These are phyloP conservation scores for Prosapia bicincta DNA, from an alignment of 2,888 invertebrate species.

Conservation along the genomic window DNA sequence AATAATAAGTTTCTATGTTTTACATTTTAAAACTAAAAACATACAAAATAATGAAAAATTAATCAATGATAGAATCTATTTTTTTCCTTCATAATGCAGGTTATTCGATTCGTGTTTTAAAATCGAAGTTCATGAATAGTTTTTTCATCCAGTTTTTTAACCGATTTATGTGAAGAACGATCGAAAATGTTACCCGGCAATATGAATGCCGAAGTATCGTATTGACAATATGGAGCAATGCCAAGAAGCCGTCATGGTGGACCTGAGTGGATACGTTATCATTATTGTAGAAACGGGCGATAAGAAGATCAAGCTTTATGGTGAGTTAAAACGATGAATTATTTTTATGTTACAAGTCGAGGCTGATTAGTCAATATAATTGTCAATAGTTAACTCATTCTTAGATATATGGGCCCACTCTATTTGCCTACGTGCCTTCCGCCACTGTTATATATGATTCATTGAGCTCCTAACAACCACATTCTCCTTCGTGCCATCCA, in stretches of 20 bases:
- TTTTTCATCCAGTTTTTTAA: background rate
- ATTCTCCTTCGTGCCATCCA: too few species aligned
- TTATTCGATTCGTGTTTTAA: background rate
- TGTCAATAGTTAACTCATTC: too few species aligned
- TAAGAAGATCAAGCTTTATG: constrained; percentile 90
- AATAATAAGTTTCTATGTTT: background rate
- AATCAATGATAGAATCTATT: background rate
- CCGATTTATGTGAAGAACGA: background rate
- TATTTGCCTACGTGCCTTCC: too few species aligned
- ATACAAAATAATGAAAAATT: background rate
- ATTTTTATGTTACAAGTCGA: too few species aligned
- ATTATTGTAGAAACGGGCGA: constrained; percentile 92
- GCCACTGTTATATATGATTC: too few species aligned
- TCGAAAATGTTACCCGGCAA: background rate
- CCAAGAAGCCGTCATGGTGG: constrained; percentile 58
- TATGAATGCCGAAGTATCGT: background rate
- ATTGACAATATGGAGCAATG: constrained; percentile 24
- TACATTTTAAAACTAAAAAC: background rate
- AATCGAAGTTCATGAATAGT: background rate
- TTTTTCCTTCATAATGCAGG: background rate
- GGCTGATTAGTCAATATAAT: too few species aligned
- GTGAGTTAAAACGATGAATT: too few species aligned
- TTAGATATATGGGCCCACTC: too few species aligned
- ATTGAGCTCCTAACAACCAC: too few species aligned
- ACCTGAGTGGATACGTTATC: constrained; percentile 92